Evolutionary conservation across 2,888 invertebrate genomes (phyloP).

Genomic region (Agrypnus murinus): DNA sequence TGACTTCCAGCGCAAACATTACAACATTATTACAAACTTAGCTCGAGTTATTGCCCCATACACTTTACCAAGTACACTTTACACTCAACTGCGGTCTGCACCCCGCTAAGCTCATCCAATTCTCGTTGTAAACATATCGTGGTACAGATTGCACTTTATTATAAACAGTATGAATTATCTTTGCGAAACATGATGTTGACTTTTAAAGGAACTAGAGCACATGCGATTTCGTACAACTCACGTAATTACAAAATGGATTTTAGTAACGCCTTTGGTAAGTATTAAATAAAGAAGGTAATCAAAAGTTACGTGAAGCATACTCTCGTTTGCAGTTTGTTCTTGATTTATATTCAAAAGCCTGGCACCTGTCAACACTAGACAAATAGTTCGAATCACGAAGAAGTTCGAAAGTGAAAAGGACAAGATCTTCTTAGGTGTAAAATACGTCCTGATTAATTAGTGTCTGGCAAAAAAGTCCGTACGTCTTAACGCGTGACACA

Average conservation of each 20-base stretch:
- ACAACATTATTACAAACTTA: constrained; percentile 64
- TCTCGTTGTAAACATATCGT: constrained; percentile 62
- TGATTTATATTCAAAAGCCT: constrained; percentile 44
- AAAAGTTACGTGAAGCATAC: constrained; percentile 30
- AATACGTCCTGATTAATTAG: constrained; percentile 40
- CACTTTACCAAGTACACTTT: constrained; percentile 66
- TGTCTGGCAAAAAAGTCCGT: constrained; percentile 5
- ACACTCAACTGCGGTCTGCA: constrained; percentile 59
- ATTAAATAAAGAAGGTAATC: constrained; percentile 32
- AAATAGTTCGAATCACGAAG: constrained; percentile 47
- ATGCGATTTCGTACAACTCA: constrained; percentile 42
- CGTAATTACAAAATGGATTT: constrained; percentile 33
- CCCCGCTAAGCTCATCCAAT: constrained; percentile 60
- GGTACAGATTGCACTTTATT: constrained; percentile 62
- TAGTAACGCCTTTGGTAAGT: constrained; percentile 14
- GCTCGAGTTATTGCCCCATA: constrained; percentile 62
- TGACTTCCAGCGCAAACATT: constrained; percentile 58
- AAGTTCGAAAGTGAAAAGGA: constrained; percentile 47
- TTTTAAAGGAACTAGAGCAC: constrained; percentile 54
- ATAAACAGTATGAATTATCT: constrained; percentile 60
- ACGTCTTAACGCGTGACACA: too few relatives aligned
- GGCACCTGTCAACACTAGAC: constrained; percentile 47
- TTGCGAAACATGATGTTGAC: constrained; percentile 53
- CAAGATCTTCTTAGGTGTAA: constrained; percentile 33
- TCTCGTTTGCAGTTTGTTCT: constrained; percentile 8